phyloP scores from a whole-genome alignment of 2,888 invertebrate genomes.

The Germaria angustata region DNA sequence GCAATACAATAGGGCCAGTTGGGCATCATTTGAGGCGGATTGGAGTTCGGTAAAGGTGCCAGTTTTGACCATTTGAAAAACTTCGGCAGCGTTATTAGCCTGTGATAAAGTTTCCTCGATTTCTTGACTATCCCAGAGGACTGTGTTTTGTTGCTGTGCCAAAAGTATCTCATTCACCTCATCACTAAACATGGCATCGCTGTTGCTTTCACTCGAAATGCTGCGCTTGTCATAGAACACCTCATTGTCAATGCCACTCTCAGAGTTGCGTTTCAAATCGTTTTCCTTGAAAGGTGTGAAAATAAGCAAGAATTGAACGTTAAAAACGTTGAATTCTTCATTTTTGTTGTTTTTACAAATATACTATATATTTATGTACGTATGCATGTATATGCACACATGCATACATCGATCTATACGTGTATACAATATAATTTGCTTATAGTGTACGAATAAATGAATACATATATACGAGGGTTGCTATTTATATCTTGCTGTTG shows the following conservation, averaged over 20 bases:
- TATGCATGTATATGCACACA: not conserved
- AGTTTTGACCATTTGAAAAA: constrained; percentile 75
- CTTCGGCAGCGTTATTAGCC: constrained; percentile 70
- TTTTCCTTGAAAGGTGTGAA: constrained; percentile 75
- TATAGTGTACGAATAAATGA: no score
- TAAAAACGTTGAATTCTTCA: constrained; percentile 9
- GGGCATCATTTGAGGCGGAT: constrained; percentile 75
- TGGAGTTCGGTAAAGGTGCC: constrained; percentile 71
- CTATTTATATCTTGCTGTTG: no score
- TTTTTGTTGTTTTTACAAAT: no score
- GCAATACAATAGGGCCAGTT: constrained; percentile 76
- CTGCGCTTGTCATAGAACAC: constrained; percentile 77
- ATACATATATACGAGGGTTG: no score
- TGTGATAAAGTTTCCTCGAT: constrained; percentile 75
- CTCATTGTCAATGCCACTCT: constrained; percentile 74
- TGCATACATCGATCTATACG: no score
- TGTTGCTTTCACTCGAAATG: constrained; percentile 78
- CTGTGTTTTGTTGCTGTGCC: constrained; percentile 75
- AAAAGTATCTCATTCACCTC: constrained; percentile 77
- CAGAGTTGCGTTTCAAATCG: constrained; percentile 78
- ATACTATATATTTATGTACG: not conserved
- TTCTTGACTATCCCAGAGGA: constrained; percentile 77
- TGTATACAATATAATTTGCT: no score
- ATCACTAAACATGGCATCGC: constrained; percentile 75
- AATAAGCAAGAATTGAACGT: constrained; percentile 35